phyloP scores from a whole-genome alignment of 2,797 vertebrate genomes.

The Pseudotriccus pelzelni region DNA sequence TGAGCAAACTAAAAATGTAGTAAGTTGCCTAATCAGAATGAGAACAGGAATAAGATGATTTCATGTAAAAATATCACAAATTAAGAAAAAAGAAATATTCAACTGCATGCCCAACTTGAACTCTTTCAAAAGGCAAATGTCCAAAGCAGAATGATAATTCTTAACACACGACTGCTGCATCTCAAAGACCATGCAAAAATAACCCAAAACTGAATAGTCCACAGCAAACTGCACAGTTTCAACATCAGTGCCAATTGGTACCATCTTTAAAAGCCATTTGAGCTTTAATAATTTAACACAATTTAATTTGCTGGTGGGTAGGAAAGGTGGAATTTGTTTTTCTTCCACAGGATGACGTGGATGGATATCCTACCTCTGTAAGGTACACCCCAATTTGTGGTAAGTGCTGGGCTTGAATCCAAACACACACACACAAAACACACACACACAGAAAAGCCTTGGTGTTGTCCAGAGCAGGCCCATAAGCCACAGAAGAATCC shows the following conservation, averaged over 20 bases:
- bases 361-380: constrained; percentile 17
- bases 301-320: not conserved
- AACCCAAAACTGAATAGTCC: not conserved
- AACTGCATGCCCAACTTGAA: not conserved
- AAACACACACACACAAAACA: not conserved
- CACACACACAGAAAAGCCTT: not conserved
- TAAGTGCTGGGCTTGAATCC: not conserved
- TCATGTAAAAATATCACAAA: not conserved
- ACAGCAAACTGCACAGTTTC: not conserved
- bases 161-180: not conserved
- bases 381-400: not conserved
- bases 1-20: not conserved
- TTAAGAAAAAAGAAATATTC: not conserved
- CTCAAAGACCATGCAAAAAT: not conserved
- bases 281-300: constrained; percentile 38
- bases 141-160: not conserved
- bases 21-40: not conserved
- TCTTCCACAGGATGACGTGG: not conserved
- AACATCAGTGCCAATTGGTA: accelerated
- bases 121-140: not conserved
- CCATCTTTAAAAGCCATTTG: not conserved
- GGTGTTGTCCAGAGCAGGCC: not conserved
- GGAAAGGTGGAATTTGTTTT: constrained; percentile 3
- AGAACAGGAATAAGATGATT: not conserved
- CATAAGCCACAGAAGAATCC: not conserved